Evolutionary conservation across 2,113 vertebrate genomes (phyloP).

Genomic region (Trichomycterus rosablanca): DNA sequence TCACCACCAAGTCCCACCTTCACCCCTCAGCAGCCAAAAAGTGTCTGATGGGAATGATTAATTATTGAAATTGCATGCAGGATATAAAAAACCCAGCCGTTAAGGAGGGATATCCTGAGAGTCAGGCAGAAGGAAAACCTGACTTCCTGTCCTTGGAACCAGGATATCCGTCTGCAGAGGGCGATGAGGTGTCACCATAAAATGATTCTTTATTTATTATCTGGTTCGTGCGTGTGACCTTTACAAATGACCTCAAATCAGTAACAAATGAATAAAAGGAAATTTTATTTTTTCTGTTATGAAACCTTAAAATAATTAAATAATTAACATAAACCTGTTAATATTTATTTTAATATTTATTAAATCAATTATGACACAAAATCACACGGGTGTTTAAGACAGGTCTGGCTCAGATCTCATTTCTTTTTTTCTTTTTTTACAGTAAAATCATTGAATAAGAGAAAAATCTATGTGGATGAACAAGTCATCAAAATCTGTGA

Average conservation of each 20-base stretch:
- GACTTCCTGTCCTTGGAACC: conserved; percentile 68
- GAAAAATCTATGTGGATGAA: conserved; percentile 31
- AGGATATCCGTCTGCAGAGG: conserved; percentile 64
- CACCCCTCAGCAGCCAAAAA: no score
- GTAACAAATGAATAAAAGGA: conserved; percentile 5
- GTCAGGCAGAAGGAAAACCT: conserved; percentile 56
- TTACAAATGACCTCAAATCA: background rate
- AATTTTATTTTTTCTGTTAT: conserved; percentile 6
- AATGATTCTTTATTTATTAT: conserved; percentile 28
- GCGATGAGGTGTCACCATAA: conserved; percentile 46
- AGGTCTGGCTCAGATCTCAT: conserved; percentile 69
- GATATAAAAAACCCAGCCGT: background rate
- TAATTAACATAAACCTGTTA: conserved; percentile 73
- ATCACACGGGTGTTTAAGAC: conserved; percentile 75
- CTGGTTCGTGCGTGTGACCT: conserved; percentile 31
- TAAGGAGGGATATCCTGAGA: conserved; percentile 37
- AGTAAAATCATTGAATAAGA: conserved; percentile 64
- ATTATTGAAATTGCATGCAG: no score
- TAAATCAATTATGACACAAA: conserved; percentile 70
- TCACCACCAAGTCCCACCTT: no score
- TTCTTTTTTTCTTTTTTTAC: conserved; percentile 47
- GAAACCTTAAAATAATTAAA: background rate
- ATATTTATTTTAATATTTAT: conserved; percentile 55
- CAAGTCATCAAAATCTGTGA: conserved; percentile 14
- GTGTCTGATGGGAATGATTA: no score